These are phyloP conservation scores for Rhabdomys pumilio DNA, from an alignment of 2,797 vertebrate genomes.

Conservation along the genomic window DNA sequence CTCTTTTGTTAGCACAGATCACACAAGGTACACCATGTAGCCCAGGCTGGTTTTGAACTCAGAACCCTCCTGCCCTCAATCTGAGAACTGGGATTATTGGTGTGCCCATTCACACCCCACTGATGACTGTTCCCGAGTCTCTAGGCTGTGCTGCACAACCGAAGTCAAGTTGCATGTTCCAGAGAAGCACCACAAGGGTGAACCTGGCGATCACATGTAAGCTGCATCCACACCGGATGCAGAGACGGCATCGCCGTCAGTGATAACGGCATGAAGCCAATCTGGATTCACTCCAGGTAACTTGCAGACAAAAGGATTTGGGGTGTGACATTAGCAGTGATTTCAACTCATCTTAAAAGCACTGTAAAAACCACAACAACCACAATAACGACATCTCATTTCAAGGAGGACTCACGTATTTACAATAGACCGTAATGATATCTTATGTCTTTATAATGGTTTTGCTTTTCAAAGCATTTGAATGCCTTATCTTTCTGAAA, in stretches of 20 bases:
- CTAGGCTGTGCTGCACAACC: neutral
- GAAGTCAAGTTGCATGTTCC: neutral
- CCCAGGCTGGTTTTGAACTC: neutral
- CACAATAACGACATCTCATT: neutral
- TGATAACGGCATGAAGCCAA: fast-evolving
- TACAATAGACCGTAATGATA: neutral
- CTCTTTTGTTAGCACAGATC: neutral
- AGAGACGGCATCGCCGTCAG: fast-evolving
- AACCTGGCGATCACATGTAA: fast-evolving
- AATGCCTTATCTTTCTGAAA: neutral
- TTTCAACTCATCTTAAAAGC: neutral
- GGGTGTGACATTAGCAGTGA: neutral
- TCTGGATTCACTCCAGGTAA: neutral
- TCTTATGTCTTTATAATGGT: neutral
- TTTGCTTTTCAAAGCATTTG: neutral
- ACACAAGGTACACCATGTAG: too few species aligned
- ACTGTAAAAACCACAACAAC: neutral
- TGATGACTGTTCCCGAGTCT: neutral
- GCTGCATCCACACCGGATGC: fast-evolving
- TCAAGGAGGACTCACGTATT: neutral
- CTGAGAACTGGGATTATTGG: neutral
- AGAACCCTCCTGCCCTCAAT: neutral
- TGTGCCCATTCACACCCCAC: neutral
- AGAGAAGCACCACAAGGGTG: fast-evolving
- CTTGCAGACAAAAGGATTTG: neutral